These are phyloP conservation scores for Dryobates pubescens DNA, from an alignment of 2,797 vertebrate species.

Conservation along the genomic window DNA sequence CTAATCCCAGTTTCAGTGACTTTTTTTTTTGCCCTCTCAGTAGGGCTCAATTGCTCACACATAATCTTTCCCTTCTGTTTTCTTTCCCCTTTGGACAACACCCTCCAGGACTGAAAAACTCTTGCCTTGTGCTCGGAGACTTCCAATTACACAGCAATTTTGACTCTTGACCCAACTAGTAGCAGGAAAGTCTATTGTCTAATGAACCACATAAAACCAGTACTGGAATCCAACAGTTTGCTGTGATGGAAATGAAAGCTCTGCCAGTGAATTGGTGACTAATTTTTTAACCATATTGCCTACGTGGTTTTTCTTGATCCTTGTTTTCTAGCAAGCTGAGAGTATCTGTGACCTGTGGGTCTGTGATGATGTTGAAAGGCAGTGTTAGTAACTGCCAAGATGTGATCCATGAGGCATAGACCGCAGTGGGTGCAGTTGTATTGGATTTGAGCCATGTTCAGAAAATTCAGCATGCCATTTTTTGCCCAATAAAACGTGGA, in stretches of 20 bases:
- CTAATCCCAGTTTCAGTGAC: slow-evolving; percentile 55
- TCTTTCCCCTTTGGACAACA: slow-evolving; percentile 28
- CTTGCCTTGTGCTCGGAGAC: slow-evolving; percentile 34
- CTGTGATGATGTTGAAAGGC: neutral
- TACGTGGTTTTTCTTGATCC: neutral
- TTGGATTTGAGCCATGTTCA: neutral
- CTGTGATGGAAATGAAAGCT: slow-evolving; percentile 17
- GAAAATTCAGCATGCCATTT: neutral
- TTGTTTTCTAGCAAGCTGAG: neutral
- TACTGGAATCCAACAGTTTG: slow-evolving; percentile 20
- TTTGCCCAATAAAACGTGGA: neutral
- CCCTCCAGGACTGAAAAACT: slow-evolving; percentile 48
- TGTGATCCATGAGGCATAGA: neutral
- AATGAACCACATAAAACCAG: slow-evolving; percentile 41
- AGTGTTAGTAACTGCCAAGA: neutral
- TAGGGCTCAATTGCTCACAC: slow-evolving; percentile 37
- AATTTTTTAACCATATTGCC: slow-evolving; percentile 17
- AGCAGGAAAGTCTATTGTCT: slow-evolving; percentile 46
- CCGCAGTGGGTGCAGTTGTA: neutral
- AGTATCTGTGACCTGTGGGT: neutral
- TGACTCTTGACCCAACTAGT: slow-evolving; percentile 45
- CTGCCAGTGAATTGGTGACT: slow-evolving; percentile 17
- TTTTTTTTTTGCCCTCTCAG: slow-evolving; percentile 31
- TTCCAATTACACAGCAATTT: slow-evolving; percentile 59
- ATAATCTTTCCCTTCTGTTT: slow-evolving; percentile 56